Base-by-base conservation (phyloP, 2,888 invertebrate species). In the Meganola albula region DNA sequence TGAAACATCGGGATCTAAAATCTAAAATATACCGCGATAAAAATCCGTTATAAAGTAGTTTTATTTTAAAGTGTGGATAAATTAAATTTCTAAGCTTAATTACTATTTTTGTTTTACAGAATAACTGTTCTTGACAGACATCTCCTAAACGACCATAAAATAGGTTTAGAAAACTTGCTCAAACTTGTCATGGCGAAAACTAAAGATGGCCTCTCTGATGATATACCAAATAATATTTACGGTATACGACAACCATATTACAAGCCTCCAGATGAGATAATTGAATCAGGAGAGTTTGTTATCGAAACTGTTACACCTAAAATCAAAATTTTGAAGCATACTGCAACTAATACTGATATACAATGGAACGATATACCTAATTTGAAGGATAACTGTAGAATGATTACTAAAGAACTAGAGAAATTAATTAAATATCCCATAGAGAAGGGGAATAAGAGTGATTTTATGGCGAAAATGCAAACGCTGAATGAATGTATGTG, bases 41-140 rank as follows among this genome's bases (percentile, higher is more conserved):
- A n/a, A n/a, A n/a, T n/a, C n/a, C n/a, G n/a, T n/a, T n/a, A n/a
- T n/a, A n/a, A n/a, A n/a, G n/a, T n/a, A n/a, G n/a, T n/a, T n/a
- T n/a, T n/a, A n/a, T n/a, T n/a, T n/a, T n/a, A n/a, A n/a, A n/a
- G n/a, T n/a, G n/a, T n/a, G n/a, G n/a, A n/a, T n/a, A n/a, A n/a
- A n/a, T n/a, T n/a, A n/a, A n/a, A n/a, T n/a, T n/a, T n/a, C n/a
- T 14, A 12, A 14, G 7, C 10, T 21, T 10, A 20, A 11, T 1
- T 14, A 18, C 10, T 12, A 10, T 10, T 10, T 4, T 28, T 34
- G 34, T 5, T 36, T 59, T 53, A 1, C 72, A 85, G 84, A 42
- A 85, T 85, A 59, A 85, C 84, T 49, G 73, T 71, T 0, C 42
- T 85, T 1, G 84, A 85, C 24, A 59, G 84, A 1, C 84, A 85